Base-by-base conservation (phyloP, 1,140 invertebrate species). In the Scaptomyza montana region DNA sequence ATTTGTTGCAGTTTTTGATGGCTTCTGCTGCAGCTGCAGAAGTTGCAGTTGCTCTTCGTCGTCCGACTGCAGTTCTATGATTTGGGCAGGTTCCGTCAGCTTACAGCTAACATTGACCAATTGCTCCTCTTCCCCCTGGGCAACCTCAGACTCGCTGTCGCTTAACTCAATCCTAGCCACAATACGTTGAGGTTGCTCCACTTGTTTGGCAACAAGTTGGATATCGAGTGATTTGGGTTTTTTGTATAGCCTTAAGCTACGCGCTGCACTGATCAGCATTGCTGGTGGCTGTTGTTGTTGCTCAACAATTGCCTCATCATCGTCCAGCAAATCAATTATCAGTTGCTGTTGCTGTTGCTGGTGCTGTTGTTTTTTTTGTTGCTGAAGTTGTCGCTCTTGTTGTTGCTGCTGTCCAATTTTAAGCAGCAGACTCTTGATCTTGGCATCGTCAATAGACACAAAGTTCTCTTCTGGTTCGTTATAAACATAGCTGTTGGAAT, bases 381-480 rank as follows among this genome's bases (percentile, higher is more conserved):
- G 63, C 46, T 87, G 54, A 1, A 10, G 59, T 4, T 39, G 56
- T 1, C 74, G 49, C 36, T 62, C 53, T 25, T 80, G 55, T 41
- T 89, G 68, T 3, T 85, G 90, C 8, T 90, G 90, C 49, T 89
- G 80, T 0, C 84, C 90, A 28, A 91, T 89, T 46, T 72, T 70
- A 28, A 80, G 51, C 0, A 91, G 62, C 28, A 90, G 69, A 7
- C 64, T 66, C 39, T 91, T 90, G 16, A 91, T 82, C 51, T 91
- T 91, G 4, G 53, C 79, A 76, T 91, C 90, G 56, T 91, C 90
- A 8, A 91, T 91, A 5, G 90, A 91, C 1, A 91, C 77, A 57
- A 91, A 91, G 41, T 91, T 91, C 56, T 91, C 90, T 39, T 91
- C 90, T 2, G 90, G 90, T 47, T 91, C 90, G 1, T 91, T 77